Evolutionary conservation across 2,888 invertebrate species (phyloP), one percentile per base, ranked within the genome.

Genomic region (Slavum lentiscoides): DNA sequence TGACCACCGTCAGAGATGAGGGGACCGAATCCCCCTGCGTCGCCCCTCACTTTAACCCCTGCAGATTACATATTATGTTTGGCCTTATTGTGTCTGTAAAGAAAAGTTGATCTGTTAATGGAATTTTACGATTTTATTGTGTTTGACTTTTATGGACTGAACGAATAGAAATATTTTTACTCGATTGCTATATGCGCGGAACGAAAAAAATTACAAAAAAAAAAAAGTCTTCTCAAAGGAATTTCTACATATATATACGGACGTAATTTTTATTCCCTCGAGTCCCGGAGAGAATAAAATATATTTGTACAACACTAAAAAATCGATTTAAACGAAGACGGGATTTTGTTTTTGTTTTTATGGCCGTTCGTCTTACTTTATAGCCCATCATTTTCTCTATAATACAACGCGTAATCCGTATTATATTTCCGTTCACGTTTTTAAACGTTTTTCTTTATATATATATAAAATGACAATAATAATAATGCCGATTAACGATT

Each of bases 221-320:
- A 49, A 6, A 39, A 59, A 70, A 72, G 59, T 39, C 21, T 43
- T 59, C 7, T 21, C 8, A 72, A 59, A 39, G 15, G 8, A 37
- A 15, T 58, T 37, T 39, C 17, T 17, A 7, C 11, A 9, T n/a
- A n/a, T 30, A 30, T 30, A 30, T 11, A 49, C 15, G 5, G 17
- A 19, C 37, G 37, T 30, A n/a, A 58, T 55, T 37, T 70, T 37
- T n/a, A 55, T 23, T 58, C 55, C 23, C 30, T n/a, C 30, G 55
- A 55, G 30, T 70, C n/a, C 2, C 11, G n/a, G 37, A 15, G n/a
- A 5, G 23, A 15, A 49, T 11, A 11, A 53, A 53, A 69, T 37
- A 37, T 58, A 70, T 55, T 55, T 37, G 37, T 37, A 55, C 37
- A 55, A 37, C 69, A n/a, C 37, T 55, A 39, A 55, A 69, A 69